phyloP scores from a whole-genome alignment of 1,140 invertebrate genomes.

The Eriosoma lanigerum region DNA sequence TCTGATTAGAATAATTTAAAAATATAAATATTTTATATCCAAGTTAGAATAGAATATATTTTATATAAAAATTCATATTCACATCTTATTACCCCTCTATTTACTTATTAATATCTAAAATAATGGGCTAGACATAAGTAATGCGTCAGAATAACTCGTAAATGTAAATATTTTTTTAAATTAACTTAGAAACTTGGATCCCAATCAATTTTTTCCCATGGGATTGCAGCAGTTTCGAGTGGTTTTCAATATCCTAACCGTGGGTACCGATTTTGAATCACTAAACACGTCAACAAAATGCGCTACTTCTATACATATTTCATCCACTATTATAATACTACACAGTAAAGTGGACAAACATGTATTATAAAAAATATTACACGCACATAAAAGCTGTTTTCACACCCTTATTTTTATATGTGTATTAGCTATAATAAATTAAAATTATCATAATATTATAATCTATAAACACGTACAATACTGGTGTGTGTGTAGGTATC shows the following conservation, averaged over 20 bases:
- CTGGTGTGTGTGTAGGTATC: too few species aligned
- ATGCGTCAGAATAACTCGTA: constrained; percentile 1
- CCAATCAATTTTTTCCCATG: constrained; percentile 34
- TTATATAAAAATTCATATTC: too few species aligned
- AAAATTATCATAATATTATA: too few species aligned
- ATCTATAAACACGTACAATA: too few species aligned
- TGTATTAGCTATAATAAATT: not conserved
- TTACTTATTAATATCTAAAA: not conserved
- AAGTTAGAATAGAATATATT: too few species aligned
- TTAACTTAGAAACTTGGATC: not conserved
- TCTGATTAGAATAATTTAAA: too few species aligned
- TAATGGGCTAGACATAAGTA: not conserved
- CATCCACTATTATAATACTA: not conserved
- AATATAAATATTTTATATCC: too few species aligned
- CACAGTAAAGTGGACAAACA: constrained; percentile 27
- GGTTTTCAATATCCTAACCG: constrained; percentile 33
- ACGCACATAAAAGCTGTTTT: not conserved
- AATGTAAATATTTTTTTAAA: constrained; percentile 15
- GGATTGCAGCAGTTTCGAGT: constrained; percentile 32
- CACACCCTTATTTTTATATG: not conserved
- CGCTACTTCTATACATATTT: constrained; percentile 44
- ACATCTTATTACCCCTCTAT: too few species aligned
- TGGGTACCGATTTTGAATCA: constrained; percentile 32
- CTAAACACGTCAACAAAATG: constrained; percentile 46
- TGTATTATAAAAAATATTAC: not conserved